Evolutionary conservation across 2,797 vertebrate species (phyloP), one percentile per base, ranked within the genome.

Genomic region (Macrochelys suwanniensis): DNA sequence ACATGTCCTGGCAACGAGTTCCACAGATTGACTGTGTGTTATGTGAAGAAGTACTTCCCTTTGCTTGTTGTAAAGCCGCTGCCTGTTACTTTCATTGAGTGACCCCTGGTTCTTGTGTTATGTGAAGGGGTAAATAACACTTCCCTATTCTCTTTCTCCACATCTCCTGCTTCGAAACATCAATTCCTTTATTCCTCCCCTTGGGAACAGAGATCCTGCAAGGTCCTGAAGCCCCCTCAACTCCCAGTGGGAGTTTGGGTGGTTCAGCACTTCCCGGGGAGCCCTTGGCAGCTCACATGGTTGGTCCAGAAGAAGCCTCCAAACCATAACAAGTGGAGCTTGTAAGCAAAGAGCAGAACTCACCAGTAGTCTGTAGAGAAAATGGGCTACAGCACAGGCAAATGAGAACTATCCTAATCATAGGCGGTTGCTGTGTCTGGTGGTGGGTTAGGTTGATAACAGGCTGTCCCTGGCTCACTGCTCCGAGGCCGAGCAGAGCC

Each of bases 361-460:
- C 25, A 45, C 23, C 56, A 90, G 5, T 51, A n/a, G 90, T 84
- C 92, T 89, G 37, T 45, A 68, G 77, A 88, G 77, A 84, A 68
- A 89, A 61, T 1, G 92, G 85, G 2, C 7, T 33, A 76, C 11
- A 51, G 61, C 50, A 37, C 77, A 89, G 85, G 91, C 19, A 89
- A 84, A 19, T 54, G 82, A 96, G 59, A 68, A 57, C 42, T 68
- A 87, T 45, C 74, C 93, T 78, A n/a, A 47, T 68, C 68, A 79
- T 54, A 88, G 59, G n/a, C 50, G 49, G 12, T 78, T 84, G 80
- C 61, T 92, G 33, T 19, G 77, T 65, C 54, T 94, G 74, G 91
- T 80, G 83, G 89, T 65, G 49, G 31, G n/a, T 89, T 88, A 95
- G 96, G 85, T 80, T 80, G 65, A 59, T 82, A 91, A 76, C 74